These are phyloP conservation scores for Cephus nigrinus DNA, from an alignment of 2,888 invertebrate genomes.

Conservation along the genomic window DNA sequence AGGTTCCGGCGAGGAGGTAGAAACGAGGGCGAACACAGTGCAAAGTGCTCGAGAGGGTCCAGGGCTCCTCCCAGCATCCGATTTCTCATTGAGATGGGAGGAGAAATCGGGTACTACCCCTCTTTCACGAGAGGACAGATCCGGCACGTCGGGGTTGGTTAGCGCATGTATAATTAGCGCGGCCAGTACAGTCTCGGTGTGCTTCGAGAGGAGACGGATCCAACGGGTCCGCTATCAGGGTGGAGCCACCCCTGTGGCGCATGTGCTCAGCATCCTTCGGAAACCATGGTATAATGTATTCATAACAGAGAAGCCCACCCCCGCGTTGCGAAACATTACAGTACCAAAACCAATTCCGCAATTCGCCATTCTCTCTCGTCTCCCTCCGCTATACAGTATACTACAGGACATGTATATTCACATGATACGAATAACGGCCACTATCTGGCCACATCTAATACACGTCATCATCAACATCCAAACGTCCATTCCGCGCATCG, in stretches of 20 bases:
- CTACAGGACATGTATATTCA: no score
- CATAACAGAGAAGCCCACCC: slow-evolving; percentile 53
- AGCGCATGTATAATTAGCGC: slow-evolving; percentile 64
- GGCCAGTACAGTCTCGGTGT: slow-evolving; percentile 22
- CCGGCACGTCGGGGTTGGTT: slow-evolving; percentile 47
- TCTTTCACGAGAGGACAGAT: slow-evolving; percentile 31
- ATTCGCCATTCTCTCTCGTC: slow-evolving; percentile 2
- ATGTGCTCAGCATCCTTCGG: slow-evolving; percentile 61
- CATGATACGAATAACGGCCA: background rate
- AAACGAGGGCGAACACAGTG: slow-evolving; percentile 27
- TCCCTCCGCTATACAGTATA: background rate
- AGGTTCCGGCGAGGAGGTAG: slow-evolving; percentile 34
- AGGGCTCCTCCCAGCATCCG: slow-evolving; percentile 50
- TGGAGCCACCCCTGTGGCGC: slow-evolving; percentile 59
- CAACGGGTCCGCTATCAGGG: slow-evolving; percentile 40
- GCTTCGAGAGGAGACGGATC: slow-evolving; percentile 15
- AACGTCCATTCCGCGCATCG: background rate
- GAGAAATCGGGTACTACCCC: background rate
- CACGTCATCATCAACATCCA: background rate
- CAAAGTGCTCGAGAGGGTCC: slow-evolving; percentile 26
- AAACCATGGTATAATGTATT: slow-evolving; percentile 59
- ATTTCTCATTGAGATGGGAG: slow-evolving; percentile 7
- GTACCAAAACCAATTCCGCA: slow-evolving; percentile 9
- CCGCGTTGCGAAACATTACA: background rate
- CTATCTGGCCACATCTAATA: background rate